Conservation (phyloP, 2,888 invertebrate genomes). For the Euplexia lucipara region DNA sequence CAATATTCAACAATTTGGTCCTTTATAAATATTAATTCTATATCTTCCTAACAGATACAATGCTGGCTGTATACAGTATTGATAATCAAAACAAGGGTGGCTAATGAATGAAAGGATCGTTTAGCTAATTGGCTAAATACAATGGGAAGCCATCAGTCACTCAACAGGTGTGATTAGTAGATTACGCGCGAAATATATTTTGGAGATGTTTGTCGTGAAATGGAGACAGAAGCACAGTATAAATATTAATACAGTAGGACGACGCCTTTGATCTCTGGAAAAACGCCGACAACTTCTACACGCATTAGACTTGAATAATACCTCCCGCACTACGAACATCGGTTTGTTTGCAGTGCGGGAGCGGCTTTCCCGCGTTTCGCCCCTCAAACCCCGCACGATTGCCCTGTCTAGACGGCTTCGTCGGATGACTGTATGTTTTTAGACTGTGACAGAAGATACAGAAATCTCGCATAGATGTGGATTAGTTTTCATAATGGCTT, state of each 20-base stretch:
- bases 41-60: background rate
- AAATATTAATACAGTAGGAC: too few species aligned
- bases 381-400: too few species aligned
- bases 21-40: background rate
- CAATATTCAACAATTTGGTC: background rate
- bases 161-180: constrained; percentile 63
- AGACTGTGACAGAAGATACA: too few species aligned
- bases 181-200: constrained; percentile 27
- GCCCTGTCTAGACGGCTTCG: too few species aligned
- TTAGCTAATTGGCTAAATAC: constrained; percentile 41
- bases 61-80: background rate
- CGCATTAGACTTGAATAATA: too few species aligned
- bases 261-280: too few species aligned
- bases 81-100: background rate
- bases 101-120: constrained; percentile 9
- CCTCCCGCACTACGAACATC: too few species aligned
- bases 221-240: too few species aligned
- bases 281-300: too few species aligned
- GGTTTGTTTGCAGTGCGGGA: too few species aligned
- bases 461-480: background rate
- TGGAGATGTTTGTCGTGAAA: constrained; percentile 1
- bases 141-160: constrained; percentile 29
- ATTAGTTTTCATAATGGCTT: background rate
- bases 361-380: too few species aligned
- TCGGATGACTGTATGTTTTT: too few species aligned